Evolutionary conservation across 2,113 vertebrate species (phyloP).

Genomic region (Phaetusa simplex): DNA sequence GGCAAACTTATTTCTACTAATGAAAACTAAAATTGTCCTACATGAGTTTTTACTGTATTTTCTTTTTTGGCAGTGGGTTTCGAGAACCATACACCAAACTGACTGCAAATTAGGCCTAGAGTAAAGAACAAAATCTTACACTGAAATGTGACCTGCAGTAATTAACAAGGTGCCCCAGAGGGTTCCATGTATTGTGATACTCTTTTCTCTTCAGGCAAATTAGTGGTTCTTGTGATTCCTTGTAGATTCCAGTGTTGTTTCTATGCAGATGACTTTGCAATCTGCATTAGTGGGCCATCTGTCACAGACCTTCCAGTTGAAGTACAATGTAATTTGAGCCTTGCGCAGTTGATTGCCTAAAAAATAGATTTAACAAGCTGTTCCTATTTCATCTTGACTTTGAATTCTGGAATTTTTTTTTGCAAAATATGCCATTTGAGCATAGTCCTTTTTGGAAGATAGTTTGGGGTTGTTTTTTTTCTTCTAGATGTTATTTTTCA

Average conservation of each 20-base stretch:
- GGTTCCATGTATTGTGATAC: neutral
- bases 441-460: neutral
- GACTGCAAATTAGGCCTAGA: slow-evolving; percentile 3
- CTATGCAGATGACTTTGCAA: neutral
- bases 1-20: neutral
- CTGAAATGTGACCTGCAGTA: slow-evolving; percentile 15
- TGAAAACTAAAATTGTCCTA: neutral
- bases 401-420: neutral
- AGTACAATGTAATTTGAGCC: neutral
- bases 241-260: neutral
- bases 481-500: neutral
- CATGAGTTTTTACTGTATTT: neutral
- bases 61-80: slow-evolving; percentile 4
- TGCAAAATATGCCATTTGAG: neutral
- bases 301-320: slow-evolving; percentile 13
- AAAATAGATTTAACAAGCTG: neutral
- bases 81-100: neutral
- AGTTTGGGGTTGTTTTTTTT: neutral
- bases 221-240: slow-evolving; percentile 1
- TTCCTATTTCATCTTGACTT: neutral
- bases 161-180: slow-evolving; percentile 29
- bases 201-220: neutral
- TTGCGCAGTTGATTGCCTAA: neutral
- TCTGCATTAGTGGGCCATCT: slow-evolving; percentile 18
- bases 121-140: slow-evolving; percentile 22